Evolutionary conservation across 37 sponge, comb jelly and placozoan genomes (phyloP).

Genomic region (Tethya wilhelma): DNA sequence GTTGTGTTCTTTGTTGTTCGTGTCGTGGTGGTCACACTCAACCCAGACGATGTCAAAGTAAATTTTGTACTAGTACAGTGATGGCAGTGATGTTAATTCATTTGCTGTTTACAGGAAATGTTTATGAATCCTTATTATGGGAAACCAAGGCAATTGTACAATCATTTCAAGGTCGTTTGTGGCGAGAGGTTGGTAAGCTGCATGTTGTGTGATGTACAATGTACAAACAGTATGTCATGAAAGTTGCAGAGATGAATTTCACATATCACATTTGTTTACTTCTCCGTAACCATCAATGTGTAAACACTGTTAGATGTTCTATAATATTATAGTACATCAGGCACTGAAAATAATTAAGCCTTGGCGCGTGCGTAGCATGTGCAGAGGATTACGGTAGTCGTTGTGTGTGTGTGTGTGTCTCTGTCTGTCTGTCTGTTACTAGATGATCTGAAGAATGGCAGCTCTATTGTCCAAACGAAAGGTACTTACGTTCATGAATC

Average conservation of each 20-base stretch:
- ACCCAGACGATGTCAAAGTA: neutral
- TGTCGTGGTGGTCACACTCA: neutral
- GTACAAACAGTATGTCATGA: too few relatives aligned
- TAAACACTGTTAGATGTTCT: neutral
- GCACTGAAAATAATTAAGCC: too few relatives aligned
- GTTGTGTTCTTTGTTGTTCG: neutral
- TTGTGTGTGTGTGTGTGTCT: too few relatives aligned
- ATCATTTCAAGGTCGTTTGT: neutral
- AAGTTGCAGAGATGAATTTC: too few relatives aligned
- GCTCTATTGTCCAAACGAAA: too few relatives aligned
- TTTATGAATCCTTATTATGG: neutral
- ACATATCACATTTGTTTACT: neutral
- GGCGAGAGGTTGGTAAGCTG: neutral
- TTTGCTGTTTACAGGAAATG: neutral
- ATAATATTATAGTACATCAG: too few relatives aligned
- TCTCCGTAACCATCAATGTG: neutral
- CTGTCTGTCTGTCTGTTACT: too few relatives aligned
- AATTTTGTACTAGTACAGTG: neutral
- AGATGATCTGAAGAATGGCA: too few relatives aligned
- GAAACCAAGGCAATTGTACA: neutral
- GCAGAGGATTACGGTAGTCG: too few relatives aligned
- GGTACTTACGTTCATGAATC: too few relatives aligned
- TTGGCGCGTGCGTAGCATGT: too few relatives aligned
- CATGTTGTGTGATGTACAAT: too few relatives aligned
- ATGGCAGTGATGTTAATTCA: neutral